These are phyloP conservation scores for Drosophila anceps DNA, from an alignment of 2,888 invertebrate genomes.

Conservation along the genomic window DNA sequence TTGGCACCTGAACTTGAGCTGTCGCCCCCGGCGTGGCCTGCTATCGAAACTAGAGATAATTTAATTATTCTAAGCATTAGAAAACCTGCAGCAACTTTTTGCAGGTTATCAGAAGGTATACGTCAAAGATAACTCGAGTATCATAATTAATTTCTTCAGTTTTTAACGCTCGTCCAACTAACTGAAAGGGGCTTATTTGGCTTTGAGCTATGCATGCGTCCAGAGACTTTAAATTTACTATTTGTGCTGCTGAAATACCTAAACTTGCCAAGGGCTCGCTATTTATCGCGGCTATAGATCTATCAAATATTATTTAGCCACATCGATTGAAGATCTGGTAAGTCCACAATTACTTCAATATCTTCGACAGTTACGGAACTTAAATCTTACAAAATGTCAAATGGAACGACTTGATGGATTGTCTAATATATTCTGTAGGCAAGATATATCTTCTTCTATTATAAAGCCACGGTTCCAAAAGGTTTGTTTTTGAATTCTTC, in stretches of 20 bases:
- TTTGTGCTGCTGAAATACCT: background rate
- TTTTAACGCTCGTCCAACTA: slow-evolving; percentile 15
- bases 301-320: too few species aligned
- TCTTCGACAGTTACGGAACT: too few species aligned
- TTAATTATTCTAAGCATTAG: slow-evolving; percentile 64
- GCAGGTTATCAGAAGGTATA: slow-evolving; percentile 66
- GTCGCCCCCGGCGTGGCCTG: slow-evolving; percentile 20
- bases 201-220: background rate
- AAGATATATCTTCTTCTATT: too few species aligned
- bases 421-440: too few species aligned
- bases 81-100: slow-evolving; percentile 24
- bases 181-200: background rate
- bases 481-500: too few species aligned
- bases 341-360: too few species aligned
- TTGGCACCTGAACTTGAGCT: slow-evolving; percentile 43
- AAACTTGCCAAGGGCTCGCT: too few species aligned
- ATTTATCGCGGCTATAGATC: too few species aligned
- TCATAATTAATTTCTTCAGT: slow-evolving; percentile 74
- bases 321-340: too few species aligned
- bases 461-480: too few species aligned
- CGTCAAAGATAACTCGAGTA: slow-evolving; percentile 77
- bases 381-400: too few species aligned
- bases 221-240: background rate
- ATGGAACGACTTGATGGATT: too few species aligned
- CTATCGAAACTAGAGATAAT: slow-evolving; percentile 63